phyloP scores from a whole-genome alignment of 2,113 vertebrate species.

The Oxyura jamaicensis region DNA sequence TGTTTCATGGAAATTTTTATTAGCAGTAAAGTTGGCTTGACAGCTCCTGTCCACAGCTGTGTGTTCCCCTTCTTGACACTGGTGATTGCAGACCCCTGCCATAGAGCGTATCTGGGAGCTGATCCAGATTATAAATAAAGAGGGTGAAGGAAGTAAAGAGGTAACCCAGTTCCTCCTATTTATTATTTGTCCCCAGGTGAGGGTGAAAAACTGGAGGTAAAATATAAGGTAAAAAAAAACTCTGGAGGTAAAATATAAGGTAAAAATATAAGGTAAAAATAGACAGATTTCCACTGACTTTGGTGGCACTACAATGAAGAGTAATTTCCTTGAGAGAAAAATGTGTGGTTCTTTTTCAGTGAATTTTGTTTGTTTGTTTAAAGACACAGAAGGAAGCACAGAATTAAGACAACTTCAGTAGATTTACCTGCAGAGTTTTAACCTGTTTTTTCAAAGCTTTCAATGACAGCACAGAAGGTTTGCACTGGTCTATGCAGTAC shows the following conservation, averaged over 20 bases:
- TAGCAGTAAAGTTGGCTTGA: neutral
- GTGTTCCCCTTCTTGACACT: neutral
- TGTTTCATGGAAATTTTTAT: neutral
- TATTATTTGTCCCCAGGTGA: neutral
- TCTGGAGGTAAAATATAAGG: neutral
- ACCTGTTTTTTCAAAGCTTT: conserved; percentile 71
- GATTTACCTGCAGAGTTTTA: conserved; percentile 84
- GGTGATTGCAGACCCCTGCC: neutral
- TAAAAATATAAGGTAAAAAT: too few species aligned
- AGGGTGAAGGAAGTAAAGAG: neutral
- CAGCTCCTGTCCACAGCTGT: neutral
- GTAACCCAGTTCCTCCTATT: neutral
- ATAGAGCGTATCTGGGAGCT: neutral
- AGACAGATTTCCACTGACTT: neutral
- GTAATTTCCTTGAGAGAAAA: neutral
- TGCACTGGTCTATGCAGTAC: conserved; percentile 73
- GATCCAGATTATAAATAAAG: neutral
- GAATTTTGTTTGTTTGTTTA: neutral
- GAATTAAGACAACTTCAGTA: neutral
- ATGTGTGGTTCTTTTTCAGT: neutral
- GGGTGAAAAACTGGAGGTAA: neutral
- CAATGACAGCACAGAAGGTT: conserved; percentile 67
- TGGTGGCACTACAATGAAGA: neutral
- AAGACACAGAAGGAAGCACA: neutral
- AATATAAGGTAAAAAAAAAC: too few species aligned